A percentile compares a stretch with the other conserved stretches of the same genome.
Evolutionary conservation across 2,113 vertebrate genomes (phyloP).

Genomic region (Anthoscopus minutus): DNA sequence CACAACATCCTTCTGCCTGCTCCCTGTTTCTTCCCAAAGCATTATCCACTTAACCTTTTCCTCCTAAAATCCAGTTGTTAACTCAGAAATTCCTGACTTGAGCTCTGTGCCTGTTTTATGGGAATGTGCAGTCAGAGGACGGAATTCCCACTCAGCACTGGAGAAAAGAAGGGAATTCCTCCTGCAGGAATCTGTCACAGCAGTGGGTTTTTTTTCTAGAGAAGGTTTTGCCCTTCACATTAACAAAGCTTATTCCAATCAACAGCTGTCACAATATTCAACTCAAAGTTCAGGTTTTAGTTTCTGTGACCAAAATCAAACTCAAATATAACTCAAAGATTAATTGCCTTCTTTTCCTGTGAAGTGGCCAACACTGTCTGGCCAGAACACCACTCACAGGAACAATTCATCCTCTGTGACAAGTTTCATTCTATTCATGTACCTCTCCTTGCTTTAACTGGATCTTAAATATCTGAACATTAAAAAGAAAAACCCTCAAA

Average conservation of each 20-base stretch:
- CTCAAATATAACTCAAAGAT: neutral
- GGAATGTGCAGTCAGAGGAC: neutral
- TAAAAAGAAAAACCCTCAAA: neutral
- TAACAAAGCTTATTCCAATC: neutral
- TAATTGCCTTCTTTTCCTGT: neutral
- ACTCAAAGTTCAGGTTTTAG: neutral
- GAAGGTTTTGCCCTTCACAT: neutral
- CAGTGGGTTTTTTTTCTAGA: neutral
- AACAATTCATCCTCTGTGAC: neutral
- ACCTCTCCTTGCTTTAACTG: neutral
- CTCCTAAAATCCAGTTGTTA: neutral
- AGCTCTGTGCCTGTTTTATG: neutral
- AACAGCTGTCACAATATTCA: neutral
- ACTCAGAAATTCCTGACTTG: accelerated
- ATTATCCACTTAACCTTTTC: neutral
- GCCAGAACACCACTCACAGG: neutral
- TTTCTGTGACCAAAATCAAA: neutral
- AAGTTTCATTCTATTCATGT: neutral
- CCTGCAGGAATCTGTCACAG: neutral
- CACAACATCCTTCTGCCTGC: neutral
- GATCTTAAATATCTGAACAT: neutral
- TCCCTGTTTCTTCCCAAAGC: neutral
- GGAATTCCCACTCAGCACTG: neutral
- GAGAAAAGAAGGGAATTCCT: neutral
- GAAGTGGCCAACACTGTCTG: neutral